Percentiles rank a stretch among this genome's conserved stretches.
phyloP scores from a whole-genome alignment of 2,113 vertebrate species.

The Oophaga pumilio region DNA sequence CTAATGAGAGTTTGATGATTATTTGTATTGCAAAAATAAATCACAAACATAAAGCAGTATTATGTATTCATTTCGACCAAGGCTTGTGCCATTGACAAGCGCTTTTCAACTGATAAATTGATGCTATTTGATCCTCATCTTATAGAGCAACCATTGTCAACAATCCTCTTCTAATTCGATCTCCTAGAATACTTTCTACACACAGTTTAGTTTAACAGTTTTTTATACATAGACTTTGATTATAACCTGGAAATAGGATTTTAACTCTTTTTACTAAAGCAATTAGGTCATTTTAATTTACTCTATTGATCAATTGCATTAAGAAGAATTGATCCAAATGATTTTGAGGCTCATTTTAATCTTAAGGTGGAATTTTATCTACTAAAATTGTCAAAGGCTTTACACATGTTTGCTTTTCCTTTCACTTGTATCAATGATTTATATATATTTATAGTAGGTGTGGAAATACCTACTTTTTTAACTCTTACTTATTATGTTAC shows the following conservation, averaged over 20 bases:
- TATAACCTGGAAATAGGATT: background rate
- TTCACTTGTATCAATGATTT: too few relatives aligned
- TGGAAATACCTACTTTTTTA: too few relatives aligned
- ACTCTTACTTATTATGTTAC: too few relatives aligned
- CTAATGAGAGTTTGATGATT: conserved; percentile 49
- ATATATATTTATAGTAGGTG: too few relatives aligned
- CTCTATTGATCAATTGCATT: too few relatives aligned
- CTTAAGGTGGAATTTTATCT: too few relatives aligned
- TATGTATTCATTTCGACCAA: conserved; percentile 2
- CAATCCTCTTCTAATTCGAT: background rate
- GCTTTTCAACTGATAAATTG: background rate
- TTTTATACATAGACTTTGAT: background rate
- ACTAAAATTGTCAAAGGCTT: too few relatives aligned
- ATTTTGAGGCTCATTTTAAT: too few relatives aligned
- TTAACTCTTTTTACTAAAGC: too few relatives aligned
- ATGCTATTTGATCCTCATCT: background rate
- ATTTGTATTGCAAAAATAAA: conserved; percentile 45
- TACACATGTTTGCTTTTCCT: too few relatives aligned
- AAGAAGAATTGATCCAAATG: too few relatives aligned
- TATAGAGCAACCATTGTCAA: conserved; percentile 13
- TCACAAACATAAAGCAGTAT: conserved; percentile 23
- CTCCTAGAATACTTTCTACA: background rate
- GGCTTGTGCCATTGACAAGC: background rate
- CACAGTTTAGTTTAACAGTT: background rate
- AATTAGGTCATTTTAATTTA: too few relatives aligned